A percentile compares a stretch with the other conserved stretches of the same genome.
Evolutionary conservation across 2,113 vertebrate genomes (phyloP).

Genomic region (Grus americana): DNA sequence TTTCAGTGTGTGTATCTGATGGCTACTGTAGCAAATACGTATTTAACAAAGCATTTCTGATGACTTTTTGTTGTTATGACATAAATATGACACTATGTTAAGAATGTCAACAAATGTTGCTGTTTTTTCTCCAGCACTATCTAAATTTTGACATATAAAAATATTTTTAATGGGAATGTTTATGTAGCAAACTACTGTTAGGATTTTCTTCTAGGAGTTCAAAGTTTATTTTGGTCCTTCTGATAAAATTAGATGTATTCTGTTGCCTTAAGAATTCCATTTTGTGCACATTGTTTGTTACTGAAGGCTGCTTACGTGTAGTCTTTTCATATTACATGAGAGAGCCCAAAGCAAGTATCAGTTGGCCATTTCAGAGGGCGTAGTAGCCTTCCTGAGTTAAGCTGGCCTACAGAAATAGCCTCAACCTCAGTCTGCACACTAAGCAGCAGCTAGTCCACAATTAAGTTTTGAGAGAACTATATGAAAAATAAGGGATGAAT

Average conservation of each 20-base stretch:
- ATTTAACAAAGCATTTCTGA: not conserved
- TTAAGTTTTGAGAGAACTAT: not conserved
- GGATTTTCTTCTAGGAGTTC: not conserved
- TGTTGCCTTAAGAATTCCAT: not conserved
- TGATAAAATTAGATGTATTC: not conserved
- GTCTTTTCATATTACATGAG: not conserved
- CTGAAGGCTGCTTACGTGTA: not conserved
- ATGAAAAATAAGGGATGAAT: not conserved
- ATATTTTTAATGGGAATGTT: slow-evolving; percentile 12
- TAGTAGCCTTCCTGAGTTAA: not conserved
- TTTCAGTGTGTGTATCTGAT: not conserved
- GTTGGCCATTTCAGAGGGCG: not conserved
- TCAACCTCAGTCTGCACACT: not conserved
- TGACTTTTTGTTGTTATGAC: not conserved
- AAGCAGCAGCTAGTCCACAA: not conserved
- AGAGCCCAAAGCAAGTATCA: not conserved
- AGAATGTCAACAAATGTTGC: not conserved
- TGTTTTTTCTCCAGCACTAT: not conserved
- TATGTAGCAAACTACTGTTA: not conserved
- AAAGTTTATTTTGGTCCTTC: not conserved
- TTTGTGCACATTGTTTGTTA: not conserved
- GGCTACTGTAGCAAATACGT: not conserved
- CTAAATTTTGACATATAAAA: not conserved
- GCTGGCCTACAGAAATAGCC: not conserved
- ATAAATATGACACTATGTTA: not conserved